Conservation (phyloP, 2,888 invertebrate species). For the Octonoba sinensis region DNA sequence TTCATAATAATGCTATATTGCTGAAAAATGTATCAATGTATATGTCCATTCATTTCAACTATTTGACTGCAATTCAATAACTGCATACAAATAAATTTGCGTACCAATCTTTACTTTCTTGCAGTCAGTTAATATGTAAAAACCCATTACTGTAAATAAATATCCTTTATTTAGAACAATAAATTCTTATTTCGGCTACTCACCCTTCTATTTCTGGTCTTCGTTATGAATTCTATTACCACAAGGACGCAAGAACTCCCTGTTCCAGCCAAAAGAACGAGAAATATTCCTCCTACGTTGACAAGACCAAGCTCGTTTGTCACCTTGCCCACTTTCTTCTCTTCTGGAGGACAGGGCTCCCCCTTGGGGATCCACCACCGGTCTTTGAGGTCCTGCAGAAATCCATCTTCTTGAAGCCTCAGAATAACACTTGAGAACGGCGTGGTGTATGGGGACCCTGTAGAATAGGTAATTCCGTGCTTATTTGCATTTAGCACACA, state of each 20-base stretch:
- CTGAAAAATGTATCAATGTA: too few relatives aligned
- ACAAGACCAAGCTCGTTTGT: constrained; percentile 82
- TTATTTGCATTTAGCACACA: too few relatives aligned
- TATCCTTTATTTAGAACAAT: background rate
- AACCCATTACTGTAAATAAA: background rate
- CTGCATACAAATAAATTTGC: too few relatives aligned
- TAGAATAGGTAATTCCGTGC: background rate
- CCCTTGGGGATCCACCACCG: constrained; percentile 98
- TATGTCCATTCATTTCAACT: too few relatives aligned
- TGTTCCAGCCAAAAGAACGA: constrained; percentile 92
- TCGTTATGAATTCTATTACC: constrained; percentile 96
- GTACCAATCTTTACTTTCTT: too few relatives aligned
- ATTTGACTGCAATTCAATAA: too few relatives aligned
- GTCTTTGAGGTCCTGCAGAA: constrained; percentile 78
- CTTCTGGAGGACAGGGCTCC: constrained; percentile 70
- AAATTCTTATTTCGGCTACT: background rate
- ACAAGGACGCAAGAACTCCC: constrained; percentile 92
- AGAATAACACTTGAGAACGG: constrained; percentile 94
- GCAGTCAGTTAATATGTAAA: too few relatives aligned
- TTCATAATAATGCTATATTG: too few relatives aligned
- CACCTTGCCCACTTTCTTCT: constrained; percentile 66
- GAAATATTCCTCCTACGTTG: constrained; percentile 96
- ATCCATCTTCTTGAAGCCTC: constrained; percentile 95
- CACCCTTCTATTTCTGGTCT: constrained; percentile 76
- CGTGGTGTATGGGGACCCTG: constrained; percentile 93